Conservation (phyloP, 2,888 invertebrate species). For the Drosophila anceps region DNA sequence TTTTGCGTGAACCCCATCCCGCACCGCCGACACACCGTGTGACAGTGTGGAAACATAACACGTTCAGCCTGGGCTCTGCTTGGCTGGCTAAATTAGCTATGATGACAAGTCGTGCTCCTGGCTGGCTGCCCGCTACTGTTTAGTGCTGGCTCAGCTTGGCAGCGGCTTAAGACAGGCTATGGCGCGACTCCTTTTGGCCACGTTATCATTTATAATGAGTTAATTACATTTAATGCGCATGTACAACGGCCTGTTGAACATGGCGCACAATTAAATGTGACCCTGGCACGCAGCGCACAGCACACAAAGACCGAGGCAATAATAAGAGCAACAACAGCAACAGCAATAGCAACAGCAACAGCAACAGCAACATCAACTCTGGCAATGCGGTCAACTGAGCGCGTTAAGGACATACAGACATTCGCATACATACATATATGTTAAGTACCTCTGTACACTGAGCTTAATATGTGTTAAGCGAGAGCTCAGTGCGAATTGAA, state of each 20-base stretch:
- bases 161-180: slow-evolving; percentile 64
- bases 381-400: slow-evolving; percentile 53
- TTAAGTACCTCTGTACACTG: slow-evolving; percentile 21
- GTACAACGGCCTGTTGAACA: slow-evolving; percentile 81
- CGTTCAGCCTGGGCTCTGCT: slow-evolving; percentile 36
- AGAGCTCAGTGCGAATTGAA: slow-evolving; percentile 47
- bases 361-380: slow-evolving; percentile 30
- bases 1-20: slow-evolving; percentile 59
- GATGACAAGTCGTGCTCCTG: too few relatives aligned
- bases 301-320: slow-evolving; percentile 23
- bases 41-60: slow-evolving; percentile 61
- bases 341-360: slow-evolving; percentile 12
- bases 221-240: slow-evolving; percentile 81
- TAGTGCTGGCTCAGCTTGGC: slow-evolving; percentile 30
- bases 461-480: slow-evolving; percentile 33
- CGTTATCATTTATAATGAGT: slow-evolving; percentile 82
- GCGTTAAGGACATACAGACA: slow-evolving; percentile 14
- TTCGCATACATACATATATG: background rate
- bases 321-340: slow-evolving; percentile 41
- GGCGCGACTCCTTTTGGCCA: slow-evolving; percentile 61
- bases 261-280: slow-evolving; percentile 76
- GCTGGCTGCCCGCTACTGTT: background rate
- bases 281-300: slow-evolving; percentile 60
- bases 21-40: slow-evolving; percentile 2
- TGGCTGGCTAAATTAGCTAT: too few relatives aligned